Evolutionary conservation across 1,140 invertebrate species (phyloP).

Genomic region (Armadillidium nasatum): DNA sequence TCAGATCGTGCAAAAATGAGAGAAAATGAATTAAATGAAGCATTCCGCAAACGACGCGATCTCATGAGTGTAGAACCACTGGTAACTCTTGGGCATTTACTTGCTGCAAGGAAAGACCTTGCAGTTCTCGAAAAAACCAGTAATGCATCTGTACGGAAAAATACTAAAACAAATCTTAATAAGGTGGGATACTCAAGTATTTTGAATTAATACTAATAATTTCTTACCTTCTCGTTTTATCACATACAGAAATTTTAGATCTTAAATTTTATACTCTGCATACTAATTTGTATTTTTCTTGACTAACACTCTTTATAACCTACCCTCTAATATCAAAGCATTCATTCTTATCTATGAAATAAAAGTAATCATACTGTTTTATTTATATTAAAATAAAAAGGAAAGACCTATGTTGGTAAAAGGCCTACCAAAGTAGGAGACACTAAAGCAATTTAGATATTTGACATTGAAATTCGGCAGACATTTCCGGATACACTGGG

Average conservation of each 20-base stretch:
- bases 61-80: conserved; percentile 59
- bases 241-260: neutral
- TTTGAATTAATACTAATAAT: neutral
- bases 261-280: neutral
- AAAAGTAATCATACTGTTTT: too few relatives aligned
- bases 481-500: too few relatives aligned
- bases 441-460: too few relatives aligned
- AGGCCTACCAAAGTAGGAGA: too few relatives aligned
- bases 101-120: conserved; percentile 75
- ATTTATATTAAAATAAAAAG: too few relatives aligned
- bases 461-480: too few relatives aligned
- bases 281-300: neutral
- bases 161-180: conserved; percentile 73
- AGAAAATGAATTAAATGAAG: conserved; percentile 65
- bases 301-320: neutral
- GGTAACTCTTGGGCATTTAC: conserved; percentile 65
- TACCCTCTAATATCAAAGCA: neutral
- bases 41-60: conserved; percentile 65
- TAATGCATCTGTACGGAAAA: conserved; percentile 68
- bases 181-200: conserved; percentile 11
- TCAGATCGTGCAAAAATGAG: conserved; percentile 71
- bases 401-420: too few relatives aligned
- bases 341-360: too few relatives aligned
- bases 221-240: neutral
- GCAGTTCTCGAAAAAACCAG: conserved; percentile 83